These are phyloP conservation scores for Lepus europaeus DNA, from an alignment of 2,113 vertebrate species.

Conservation along the genomic window DNA sequence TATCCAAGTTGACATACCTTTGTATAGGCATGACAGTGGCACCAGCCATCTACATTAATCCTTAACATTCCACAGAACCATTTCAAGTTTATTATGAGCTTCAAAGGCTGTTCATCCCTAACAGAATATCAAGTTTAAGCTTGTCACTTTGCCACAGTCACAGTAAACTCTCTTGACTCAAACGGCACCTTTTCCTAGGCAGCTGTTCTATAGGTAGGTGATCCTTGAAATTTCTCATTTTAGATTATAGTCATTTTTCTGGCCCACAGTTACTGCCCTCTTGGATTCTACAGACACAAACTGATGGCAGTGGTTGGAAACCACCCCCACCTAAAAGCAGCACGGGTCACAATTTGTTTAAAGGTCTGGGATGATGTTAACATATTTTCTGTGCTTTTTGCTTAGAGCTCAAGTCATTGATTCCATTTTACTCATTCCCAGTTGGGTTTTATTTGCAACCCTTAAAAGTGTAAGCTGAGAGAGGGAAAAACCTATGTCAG, in stretches of 20 bases:
- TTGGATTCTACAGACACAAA: slow-evolving; percentile 66
- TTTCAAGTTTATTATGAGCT: slow-evolving; percentile 86
- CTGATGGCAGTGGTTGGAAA: slow-evolving; percentile 46
- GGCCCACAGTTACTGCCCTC: slow-evolving; percentile 72
- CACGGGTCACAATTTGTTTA: slow-evolving; percentile 17
- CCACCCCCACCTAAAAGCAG: slow-evolving; percentile 24
- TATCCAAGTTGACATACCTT: slow-evolving; percentile 87
- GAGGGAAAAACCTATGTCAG: not conserved
- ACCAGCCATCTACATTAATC: slow-evolving; percentile 80
- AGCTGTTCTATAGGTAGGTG: slow-evolving; percentile 85
- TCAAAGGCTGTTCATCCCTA: slow-evolving; percentile 84
- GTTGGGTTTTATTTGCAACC: not conserved
- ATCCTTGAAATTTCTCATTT: slow-evolving; percentile 77
- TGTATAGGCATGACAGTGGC: slow-evolving; percentile 85
- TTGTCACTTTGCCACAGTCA: slow-evolving; percentile 85
- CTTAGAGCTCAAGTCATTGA: slow-evolving; percentile 18
- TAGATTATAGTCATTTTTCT: slow-evolving; percentile 68
- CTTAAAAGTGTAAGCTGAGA: slow-evolving; percentile 35
- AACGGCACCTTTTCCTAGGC: slow-evolving; percentile 84
- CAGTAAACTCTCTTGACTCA: slow-evolving; percentile 86
- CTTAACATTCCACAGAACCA: slow-evolving; percentile 85
- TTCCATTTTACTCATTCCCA: slow-evolving; percentile 49
- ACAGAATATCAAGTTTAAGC: slow-evolving; percentile 89
- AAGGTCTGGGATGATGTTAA: slow-evolving; percentile 58
- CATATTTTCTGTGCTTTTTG: slow-evolving; percentile 6